Base-by-base conservation (phyloP, 2,888 invertebrate genomes). In the Sarcophaga variegata region DNA sequence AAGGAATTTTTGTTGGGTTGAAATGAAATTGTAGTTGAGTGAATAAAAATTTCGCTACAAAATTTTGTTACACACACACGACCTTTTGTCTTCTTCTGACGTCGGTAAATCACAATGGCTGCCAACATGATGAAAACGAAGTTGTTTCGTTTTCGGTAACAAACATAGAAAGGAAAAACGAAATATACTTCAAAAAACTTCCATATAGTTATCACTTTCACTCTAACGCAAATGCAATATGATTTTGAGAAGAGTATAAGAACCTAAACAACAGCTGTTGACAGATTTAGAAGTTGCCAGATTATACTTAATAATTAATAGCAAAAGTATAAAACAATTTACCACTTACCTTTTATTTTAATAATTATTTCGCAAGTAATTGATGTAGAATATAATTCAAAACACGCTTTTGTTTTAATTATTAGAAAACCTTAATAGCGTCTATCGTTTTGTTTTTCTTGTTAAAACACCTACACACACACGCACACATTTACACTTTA, bases 21-120 rank as follows among this genome's bases (percentile, higher is more conserved):
- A 89, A 90, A 90, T 89, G 89, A 89, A 90, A 90, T 89, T 90
- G 89, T 89, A 91, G 88, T 84, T 77, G 54, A 83, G 64, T 82
- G 75, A 83, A 88, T 88, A 81, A 78, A 86, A 70, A 70, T 17
- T 63, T 85, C 85, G 60, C 62, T 63, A 20, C 25, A 72, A 10
- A 77, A 64, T 60, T 37, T 85, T 69, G 81, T 45, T 80, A 78
- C 80, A 81, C 83, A 88, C 81, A 60, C 81, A 85, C 87, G 88
- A 91, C 89, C 90, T 90, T 91, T 88, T 91, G 91, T 91, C 91
- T 91, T 91, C 90, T 91, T 91, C 90, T 91, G 90, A 90, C 91
- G 91, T 90, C 90, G 89, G 89, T 81, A 89, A 90, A 88, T 88
- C 89, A 90, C 89, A 90, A 90, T 90, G 89, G 90, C 89, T 89